phyloP scores from a whole-genome alignment of 2,888 invertebrate genomes.

The Drosophila bunnanda region DNA sequence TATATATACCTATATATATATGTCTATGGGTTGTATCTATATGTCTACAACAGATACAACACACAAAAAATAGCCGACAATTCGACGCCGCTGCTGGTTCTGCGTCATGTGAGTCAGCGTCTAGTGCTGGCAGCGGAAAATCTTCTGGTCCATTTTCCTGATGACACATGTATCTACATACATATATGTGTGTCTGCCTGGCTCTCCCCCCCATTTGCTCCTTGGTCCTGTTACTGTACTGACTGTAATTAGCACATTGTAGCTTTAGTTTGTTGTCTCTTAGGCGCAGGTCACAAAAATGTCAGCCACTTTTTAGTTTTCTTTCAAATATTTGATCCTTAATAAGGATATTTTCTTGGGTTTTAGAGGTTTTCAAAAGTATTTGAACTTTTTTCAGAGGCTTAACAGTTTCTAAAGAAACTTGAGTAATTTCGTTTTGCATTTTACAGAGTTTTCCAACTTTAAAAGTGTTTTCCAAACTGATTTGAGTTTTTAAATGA shows the following conservation, averaged over 20 bases:
- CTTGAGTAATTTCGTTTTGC: not conserved
- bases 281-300: constrained; percentile 34
- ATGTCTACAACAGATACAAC: constrained; percentile 1
- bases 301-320: not conserved
- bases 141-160: constrained; percentile 40
- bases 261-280: constrained; percentile 37
- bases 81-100: constrained; percentile 65
- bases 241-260: constrained; percentile 79
- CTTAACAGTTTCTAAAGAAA: not conserved
- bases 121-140: constrained; percentile 63
- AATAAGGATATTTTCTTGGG: too few relatives aligned
- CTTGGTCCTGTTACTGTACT: constrained; percentile 59
- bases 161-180: constrained; percentile 24
- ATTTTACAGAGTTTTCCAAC: too few relatives aligned
- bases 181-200: not conserved
- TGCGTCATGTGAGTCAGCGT: constrained; percentile 78
- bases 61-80: constrained; percentile 64
- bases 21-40: constrained; percentile 19
- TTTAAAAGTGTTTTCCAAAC: not conserved
- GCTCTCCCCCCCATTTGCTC: constrained; percentile 6
- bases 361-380: not conserved
- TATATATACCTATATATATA: constrained; percentile 8
- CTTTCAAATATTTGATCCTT: too few relatives aligned
- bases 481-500: not conserved
- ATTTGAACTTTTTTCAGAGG: not conserved